Conservation (phyloP, 2,113 vertebrate genomes). For the Poicephalus meyeri region DNA sequence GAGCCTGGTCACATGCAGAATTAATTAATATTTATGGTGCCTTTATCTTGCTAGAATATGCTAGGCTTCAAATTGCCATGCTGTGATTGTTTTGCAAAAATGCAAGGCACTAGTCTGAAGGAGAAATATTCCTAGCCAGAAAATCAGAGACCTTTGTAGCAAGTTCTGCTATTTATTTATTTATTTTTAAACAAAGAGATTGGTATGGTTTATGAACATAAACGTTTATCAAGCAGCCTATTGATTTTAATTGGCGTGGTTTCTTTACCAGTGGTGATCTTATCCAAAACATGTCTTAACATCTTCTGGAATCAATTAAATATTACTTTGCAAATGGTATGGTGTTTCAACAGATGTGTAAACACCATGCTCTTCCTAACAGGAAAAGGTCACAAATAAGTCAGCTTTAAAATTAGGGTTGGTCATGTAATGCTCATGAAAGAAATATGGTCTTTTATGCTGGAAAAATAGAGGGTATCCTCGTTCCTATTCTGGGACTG, state of each 20-base stretch:
- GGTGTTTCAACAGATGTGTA: constrained; percentile 29
- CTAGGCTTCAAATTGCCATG: neutral
- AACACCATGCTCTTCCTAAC: neutral
- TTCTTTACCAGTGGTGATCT: neutral
- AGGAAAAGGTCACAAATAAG: constrained; percentile 22
- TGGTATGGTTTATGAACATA: rapidly evolving
- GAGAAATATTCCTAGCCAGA: neutral
- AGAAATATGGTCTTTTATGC: neutral
- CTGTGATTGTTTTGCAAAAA: neutral
- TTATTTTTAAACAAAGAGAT: neutral
- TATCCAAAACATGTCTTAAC: neutral
- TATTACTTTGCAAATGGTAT: neutral
- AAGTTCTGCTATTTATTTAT: neutral
- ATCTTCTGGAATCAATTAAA: constrained; percentile 15
- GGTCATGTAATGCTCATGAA: neutral
- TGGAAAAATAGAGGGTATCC: neutral
- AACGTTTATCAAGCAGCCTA: neutral
- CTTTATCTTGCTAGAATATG: neutral
- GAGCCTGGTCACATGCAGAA: neutral
- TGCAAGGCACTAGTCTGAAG: neutral
- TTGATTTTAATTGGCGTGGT: neutral
- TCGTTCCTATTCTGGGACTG: constrained; percentile 7
- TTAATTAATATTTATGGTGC: neutral
- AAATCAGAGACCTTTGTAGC: neutral
- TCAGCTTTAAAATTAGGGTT: neutral